A percentile compares a stretch with the other conserved stretches of the same genome.
These are phyloP conservation scores for Apamea crenata DNA, from an alignment of 2,888 invertebrate genomes.

Conservation along the genomic window DNA sequence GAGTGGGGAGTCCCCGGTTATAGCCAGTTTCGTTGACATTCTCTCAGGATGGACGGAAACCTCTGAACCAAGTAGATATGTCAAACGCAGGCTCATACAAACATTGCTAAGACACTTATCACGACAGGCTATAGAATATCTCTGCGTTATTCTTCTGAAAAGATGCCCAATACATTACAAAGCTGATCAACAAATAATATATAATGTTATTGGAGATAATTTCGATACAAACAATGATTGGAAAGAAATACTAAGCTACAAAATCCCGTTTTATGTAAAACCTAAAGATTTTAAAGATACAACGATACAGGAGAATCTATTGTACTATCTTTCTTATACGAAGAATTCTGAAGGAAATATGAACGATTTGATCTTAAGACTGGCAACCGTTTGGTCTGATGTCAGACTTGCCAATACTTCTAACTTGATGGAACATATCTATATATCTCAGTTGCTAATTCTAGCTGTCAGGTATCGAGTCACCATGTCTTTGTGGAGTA, in stretches of 20 bases:
- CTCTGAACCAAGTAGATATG: constrained; percentile 76
- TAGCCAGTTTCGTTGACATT: constrained; percentile 89
- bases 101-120: constrained; percentile 90
- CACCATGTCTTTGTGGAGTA: constrained; percentile 74
- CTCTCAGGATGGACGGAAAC: constrained; percentile 88
- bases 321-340: constrained; percentile 90
- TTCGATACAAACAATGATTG: constrained; percentile 90
- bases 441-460: constrained; percentile 92
- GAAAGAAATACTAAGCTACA: constrained; percentile 91
- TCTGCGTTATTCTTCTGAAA: constrained; percentile 90
- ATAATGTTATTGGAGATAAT: constrained; percentile 87
- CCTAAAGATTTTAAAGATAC: constrained; percentile 91
- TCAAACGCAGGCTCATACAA: constrained; percentile 86
- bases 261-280: constrained; percentile 83
- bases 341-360: constrained; percentile 76
- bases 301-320: constrained; percentile 90
- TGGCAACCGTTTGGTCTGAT: constrained; percentile 93
- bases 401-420: constrained; percentile 91
- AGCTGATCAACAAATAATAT: constrained; percentile 82
- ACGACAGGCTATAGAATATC: constrained; percentile 90
- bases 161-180: constrained; percentile 85
- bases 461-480: constrained; percentile 88
- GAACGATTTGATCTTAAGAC: constrained; percentile 86
- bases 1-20: constrained; percentile 82
- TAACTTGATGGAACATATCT: constrained; percentile 93